Conservation (phyloP, 2,888 invertebrate genomes). For the Agrotis puta region DNA sequence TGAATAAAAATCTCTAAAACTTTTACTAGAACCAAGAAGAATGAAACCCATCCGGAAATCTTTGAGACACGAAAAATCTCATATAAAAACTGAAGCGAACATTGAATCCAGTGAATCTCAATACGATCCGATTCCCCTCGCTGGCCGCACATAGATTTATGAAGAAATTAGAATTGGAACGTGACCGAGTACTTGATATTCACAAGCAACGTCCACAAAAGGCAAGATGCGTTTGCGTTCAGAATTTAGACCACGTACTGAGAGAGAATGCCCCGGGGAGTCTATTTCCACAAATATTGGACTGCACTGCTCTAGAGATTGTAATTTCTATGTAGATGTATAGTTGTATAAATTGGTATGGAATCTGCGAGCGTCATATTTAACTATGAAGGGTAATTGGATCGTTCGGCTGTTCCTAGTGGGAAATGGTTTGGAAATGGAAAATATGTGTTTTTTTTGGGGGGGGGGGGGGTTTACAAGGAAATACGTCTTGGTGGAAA, state of each 20-base stretch:
- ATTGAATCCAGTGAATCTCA: constrained; percentile 65
- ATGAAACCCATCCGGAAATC: constrained; percentile 15
- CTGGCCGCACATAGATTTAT: constrained; percentile 73
- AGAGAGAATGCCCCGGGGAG: constrained; percentile 76
- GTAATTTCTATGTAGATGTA: constrained; percentile 67
- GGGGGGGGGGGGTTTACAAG: too few species aligned
- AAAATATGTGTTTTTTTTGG: constrained; percentile 1
- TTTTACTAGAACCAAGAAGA: constrained; percentile 18
- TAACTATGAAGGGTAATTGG: constrained; percentile 47
- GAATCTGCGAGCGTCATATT: constrained; percentile 42
- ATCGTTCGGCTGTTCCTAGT: constrained; percentile 17
- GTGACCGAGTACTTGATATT: constrained; percentile 76
- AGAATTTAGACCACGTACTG: constrained; percentile 80
- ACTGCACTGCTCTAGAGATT: constrained; percentile 78
- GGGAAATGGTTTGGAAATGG: constrained; percentile 11
- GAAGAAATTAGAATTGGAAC: constrained; percentile 80
- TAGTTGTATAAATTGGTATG: constrained; percentile 39
- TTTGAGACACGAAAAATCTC: constrained; percentile 30
- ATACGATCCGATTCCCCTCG: constrained; percentile 63
- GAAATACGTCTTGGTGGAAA: too few species aligned
- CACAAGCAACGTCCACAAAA: constrained; percentile 69
- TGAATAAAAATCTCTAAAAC: constrained; percentile 7
- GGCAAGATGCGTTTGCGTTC: constrained; percentile 75
- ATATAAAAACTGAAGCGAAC: constrained; percentile 59
- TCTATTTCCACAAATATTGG: constrained; percentile 84